phyloP scores from a whole-genome alignment of 2,797 vertebrate species.

The Catharus ustulatus region DNA sequence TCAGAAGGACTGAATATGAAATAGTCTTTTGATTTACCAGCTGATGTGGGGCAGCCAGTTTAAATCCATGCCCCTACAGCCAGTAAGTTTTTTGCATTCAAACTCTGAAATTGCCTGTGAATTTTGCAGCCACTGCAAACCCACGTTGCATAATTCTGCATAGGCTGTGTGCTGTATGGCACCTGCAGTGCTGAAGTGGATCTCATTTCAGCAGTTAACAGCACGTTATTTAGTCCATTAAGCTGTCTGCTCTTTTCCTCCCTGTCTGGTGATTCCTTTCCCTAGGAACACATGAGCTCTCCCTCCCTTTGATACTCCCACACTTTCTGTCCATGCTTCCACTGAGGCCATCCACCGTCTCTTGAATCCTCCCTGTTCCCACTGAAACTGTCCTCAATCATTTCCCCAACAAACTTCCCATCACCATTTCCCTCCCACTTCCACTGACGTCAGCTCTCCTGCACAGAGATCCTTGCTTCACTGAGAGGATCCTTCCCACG shows the following conservation, averaged over 20 bases:
- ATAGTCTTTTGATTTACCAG: not conserved
- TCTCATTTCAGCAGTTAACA: not conserved
- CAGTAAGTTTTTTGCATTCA: not conserved
- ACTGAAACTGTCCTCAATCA: not conserved
- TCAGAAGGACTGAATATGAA: not conserved
- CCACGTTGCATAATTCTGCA: not conserved
- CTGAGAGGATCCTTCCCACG: slow-evolving; percentile 55
- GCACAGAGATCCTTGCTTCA: slow-evolving; percentile 10
- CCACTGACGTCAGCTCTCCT: slow-evolving; percentile 62
- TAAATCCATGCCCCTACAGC: not conserved
- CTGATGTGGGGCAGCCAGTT: not conserved
- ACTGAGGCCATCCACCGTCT: slow-evolving; percentile 1
- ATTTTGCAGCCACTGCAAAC: not conserved
- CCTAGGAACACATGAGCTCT: not conserved
- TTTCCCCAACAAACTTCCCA: slow-evolving; percentile 30
- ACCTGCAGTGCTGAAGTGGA: not conserved
- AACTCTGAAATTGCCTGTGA: not conserved
- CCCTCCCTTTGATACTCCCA: slow-evolving; percentile 27
- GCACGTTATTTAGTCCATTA: not conserved
- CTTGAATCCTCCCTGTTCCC: slow-evolving; percentile 21
- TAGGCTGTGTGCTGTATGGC: not conserved
- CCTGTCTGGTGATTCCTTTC: slow-evolving; percentile 18
- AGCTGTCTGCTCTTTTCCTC: slow-evolving; percentile 25
- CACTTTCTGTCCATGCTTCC: not conserved
- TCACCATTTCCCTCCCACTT: slow-evolving; percentile 39